Conservation (phyloP, 2,797 vertebrate genomes). For the Centropyge bicolor region DNA sequence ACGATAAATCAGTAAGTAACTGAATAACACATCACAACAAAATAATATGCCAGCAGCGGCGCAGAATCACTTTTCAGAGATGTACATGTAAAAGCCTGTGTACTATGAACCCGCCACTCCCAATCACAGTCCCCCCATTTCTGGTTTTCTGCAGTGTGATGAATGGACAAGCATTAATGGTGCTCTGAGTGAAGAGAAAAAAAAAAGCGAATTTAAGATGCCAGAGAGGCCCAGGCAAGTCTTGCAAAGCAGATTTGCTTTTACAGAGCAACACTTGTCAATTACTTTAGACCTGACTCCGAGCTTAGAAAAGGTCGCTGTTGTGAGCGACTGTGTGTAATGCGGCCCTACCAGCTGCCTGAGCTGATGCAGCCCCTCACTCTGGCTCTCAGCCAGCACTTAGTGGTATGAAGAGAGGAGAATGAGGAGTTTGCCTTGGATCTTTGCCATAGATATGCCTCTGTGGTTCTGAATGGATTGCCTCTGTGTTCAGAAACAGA, state of each 20-base stretch:
- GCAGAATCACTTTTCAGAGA: conserved; percentile 31
- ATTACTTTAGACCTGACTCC: conserved; percentile 68
- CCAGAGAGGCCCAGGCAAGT: conserved; percentile 45
- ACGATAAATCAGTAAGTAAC: conserved; percentile 52
- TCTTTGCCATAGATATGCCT: conserved; percentile 72
- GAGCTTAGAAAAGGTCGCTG: conserved; percentile 58
- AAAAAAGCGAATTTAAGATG: conserved; percentile 51
- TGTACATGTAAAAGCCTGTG: conserved; percentile 39
- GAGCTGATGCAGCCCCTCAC: conserved; percentile 61
- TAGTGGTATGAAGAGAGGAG: conserved; percentile 71
- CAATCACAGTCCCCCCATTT: conserved; percentile 1
- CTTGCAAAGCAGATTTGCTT: conserved; percentile 69
- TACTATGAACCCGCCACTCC: conserved; percentile 29
- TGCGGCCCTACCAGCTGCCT: conserved; percentile 53
- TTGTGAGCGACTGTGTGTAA: conserved; percentile 74
- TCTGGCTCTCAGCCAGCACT: conserved; percentile 74
- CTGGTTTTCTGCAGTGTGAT: conserved; percentile 39
- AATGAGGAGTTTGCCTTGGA: conserved; percentile 77
- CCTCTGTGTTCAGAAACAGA: conserved; percentile 74
- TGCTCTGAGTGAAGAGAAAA: conserved; percentile 30
- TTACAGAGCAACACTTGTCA: conserved; percentile 76
- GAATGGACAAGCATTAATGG: conserved; percentile 57
- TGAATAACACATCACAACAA: conserved; percentile 47
- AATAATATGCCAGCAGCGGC: conserved; percentile 40
- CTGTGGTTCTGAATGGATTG: conserved; percentile 72